These are phyloP conservation scores for Zaprionus africanus DNA, from an alignment of 1,140 invertebrate genomes.

Conservation along the genomic window DNA sequence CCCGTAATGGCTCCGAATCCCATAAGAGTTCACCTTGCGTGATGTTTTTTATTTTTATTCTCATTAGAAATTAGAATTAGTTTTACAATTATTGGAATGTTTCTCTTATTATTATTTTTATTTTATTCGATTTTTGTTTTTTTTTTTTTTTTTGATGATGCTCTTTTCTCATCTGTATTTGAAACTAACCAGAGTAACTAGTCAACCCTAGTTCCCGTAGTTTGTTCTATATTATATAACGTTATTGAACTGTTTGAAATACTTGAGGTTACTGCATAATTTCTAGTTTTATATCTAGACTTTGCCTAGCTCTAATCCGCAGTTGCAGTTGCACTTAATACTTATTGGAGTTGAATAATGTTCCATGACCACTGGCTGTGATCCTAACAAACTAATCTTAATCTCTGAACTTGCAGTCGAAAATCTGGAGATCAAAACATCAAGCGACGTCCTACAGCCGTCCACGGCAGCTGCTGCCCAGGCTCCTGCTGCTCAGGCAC, in stretches of 20 bases:
- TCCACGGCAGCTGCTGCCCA: conserved; percentile 13
- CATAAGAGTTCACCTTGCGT: conserved; percentile 20
- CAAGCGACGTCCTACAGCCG: conserved; percentile 52
- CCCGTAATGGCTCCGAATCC: conserved; percentile 52
- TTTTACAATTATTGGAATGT: conserved; percentile 6
- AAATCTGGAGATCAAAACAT: conserved; percentile 70
- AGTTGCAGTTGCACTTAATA: conserved; percentile 44
- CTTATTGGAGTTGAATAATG: neutral
- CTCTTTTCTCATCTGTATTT: conserved; percentile 7
- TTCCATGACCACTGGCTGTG: neutral
- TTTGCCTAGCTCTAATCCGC: conserved; percentile 42
- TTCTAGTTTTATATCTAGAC: conserved; percentile 29
- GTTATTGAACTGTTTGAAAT: neutral
- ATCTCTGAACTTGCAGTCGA: conserved; percentile 62
- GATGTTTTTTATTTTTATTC: conserved; percentile 14
- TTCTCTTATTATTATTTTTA: neutral
- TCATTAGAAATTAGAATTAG: neutral
- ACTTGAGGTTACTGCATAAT: conserved; percentile 23
- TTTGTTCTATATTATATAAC: conserved; percentile 18
- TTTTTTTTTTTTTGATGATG: neutral
- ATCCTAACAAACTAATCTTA: neutral
- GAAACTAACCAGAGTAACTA: conserved; percentile 59
- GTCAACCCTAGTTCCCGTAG: conserved; percentile 14
- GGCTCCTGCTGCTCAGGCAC: neutral
- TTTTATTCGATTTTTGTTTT: neutral